These are phyloP conservation scores for Micrastur ruficollis DNA, from an alignment of 2,797 vertebrate species.

Conservation along the genomic window DNA sequence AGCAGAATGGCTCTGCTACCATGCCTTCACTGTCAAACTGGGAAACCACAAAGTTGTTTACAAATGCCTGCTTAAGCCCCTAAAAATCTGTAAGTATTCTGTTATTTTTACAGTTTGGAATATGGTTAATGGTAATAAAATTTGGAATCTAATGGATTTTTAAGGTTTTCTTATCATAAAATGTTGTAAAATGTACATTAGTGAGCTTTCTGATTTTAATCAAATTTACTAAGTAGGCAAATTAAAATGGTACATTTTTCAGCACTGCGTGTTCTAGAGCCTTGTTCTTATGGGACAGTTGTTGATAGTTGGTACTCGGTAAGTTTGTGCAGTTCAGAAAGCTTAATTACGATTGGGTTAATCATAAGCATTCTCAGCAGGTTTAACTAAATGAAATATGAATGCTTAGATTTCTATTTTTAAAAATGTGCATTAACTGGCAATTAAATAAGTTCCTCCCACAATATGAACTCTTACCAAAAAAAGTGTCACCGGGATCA, in stretches of 20 bases:
- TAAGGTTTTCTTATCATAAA: neutral
- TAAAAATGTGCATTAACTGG: neutral
- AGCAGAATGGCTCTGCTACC: slow-evolving; percentile 83
- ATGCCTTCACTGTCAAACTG: slow-evolving; percentile 83
- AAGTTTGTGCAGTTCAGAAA: neutral
- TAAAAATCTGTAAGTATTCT: slow-evolving; percentile 78
- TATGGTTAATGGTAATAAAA: neutral
- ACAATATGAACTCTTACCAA: neutral
- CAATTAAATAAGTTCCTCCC: neutral
- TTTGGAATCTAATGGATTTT: neutral
- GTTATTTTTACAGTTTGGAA: neutral
- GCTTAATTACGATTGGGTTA: neutral
- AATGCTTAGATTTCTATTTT: neutral
- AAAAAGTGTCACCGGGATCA: neutral
- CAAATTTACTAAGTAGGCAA: neutral
- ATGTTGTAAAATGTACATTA: neutral
- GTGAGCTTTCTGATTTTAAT: neutral
- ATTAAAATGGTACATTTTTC: neutral
- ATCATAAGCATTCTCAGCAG: neutral
- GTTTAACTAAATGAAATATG: neutral
- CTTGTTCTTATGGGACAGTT: neutral
- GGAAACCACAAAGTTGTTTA: slow-evolving; percentile 77
- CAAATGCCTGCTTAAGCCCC: slow-evolving; percentile 75
- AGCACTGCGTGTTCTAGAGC: neutral
- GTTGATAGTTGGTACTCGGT: neutral